Base-by-base conservation (phyloP, 2,113 vertebrate species). In the Anoplopoma fimbria region DNA sequence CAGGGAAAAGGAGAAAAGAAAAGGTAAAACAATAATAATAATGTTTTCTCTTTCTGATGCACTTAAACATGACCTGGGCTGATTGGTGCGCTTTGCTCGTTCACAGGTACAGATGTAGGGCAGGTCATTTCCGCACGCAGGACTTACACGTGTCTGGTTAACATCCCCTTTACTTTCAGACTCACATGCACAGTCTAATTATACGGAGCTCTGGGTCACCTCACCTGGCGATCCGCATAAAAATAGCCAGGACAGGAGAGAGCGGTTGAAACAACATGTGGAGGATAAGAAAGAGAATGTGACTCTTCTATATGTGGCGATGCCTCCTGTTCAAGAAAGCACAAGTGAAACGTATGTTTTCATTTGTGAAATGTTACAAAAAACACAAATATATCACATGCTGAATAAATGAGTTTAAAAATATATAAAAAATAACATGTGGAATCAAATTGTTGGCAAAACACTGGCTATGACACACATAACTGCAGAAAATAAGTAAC, bases 101-200 rank as follows among this genome's bases (percentile, higher is more conserved):
- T 65, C 71, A 19, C 60, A 82, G 61, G 63, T 81, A 45, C 80
- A 82, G 75, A 91, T 91, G 87, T 90, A 87, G 91, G 82, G 12
- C 86, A 90, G 90, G 86, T 90, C 81, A 90, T 19, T 8, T 15
- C 19, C 27, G 64, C 49, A 68, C 27, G 34, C 47, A 72, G 64
- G 63, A 81, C 67, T 89, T 71, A 90, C 88, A 92, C 89, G 82
- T 89, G 91, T 89, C 92, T 89, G 83, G 67, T 51, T 1, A 65
- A 34, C 58, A 51, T 88, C 85, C 90, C 74, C 67, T 85, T 87
- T 87, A 84, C 85, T 88, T 86, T 91, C 79, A 81, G 64, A 73
- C 65, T 21, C 33, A 55, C 55, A 62, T 45, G 9, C 27, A 61
- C 23, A 45, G 45, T 38, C 34, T 70, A 80, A 15, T 31, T 15